Evolutionary conservation across 1,140 invertebrate genomes (phyloP).

Genomic region (Sinonovacula constricta): DNA sequence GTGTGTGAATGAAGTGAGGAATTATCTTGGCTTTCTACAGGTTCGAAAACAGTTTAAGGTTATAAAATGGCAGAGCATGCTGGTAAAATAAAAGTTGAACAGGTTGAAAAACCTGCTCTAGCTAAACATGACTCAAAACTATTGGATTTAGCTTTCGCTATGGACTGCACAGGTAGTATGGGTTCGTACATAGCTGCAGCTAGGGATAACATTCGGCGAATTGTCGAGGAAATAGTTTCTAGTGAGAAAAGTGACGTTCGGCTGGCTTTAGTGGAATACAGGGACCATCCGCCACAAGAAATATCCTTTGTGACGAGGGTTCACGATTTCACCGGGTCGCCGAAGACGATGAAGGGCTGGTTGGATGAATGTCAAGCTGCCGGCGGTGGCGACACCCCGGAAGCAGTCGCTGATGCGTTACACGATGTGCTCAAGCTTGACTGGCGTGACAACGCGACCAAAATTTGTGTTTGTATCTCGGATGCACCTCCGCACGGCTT

Average conservation of each 20-base stretch:
- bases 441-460: conserved; percentile 70
- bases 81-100: conserved; percentile 4
- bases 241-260: conserved; percentile 67
- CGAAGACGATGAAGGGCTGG: conserved; percentile 68
- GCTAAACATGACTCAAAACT: conserved; percentile 58
- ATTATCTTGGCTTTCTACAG: too few species aligned
- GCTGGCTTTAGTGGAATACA: conserved; percentile 71
- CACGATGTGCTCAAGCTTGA: conserved; percentile 66
- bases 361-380: conserved; percentile 60
- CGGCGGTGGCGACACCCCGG: conserved; percentile 71
- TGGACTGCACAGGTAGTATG: conserved; percentile 75
- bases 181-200: conserved; percentile 67
- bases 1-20: too few species aligned
- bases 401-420: conserved; percentile 72
- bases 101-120: conserved; percentile 45
- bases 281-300: conserved; percentile 71
- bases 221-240: conserved; percentile 70
- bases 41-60: too few species aligned
- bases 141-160: conserved; percentile 73
- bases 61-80: background rate
- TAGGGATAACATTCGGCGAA: conserved; percentile 64
- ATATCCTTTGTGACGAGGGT: conserved; percentile 63
- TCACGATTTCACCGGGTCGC: conserved; percentile 69
- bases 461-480: conserved; percentile 71
- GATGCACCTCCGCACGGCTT: conserved; percentile 74